phyloP scores from a whole-genome alignment of 2,113 vertebrate genomes.

The Oryzias celebensis region DNA sequence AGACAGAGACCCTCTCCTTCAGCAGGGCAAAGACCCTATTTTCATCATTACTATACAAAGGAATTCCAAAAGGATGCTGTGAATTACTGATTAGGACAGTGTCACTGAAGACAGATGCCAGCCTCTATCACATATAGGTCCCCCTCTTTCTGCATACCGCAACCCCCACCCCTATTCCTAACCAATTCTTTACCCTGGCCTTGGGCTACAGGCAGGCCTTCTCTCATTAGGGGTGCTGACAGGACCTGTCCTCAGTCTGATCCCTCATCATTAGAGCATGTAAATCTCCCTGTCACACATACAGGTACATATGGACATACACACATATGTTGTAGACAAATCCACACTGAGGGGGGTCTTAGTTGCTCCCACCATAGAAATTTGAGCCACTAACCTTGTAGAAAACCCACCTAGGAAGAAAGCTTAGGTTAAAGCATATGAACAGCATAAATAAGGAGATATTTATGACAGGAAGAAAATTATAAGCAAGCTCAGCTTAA shows the following conservation, averaged over 20 bases:
- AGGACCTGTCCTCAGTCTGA: conserved; percentile 72
- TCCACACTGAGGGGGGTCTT: conserved; percentile 8
- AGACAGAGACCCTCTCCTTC: conserved; percentile 1
- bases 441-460: conserved; percentile 15
- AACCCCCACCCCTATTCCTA: conserved; percentile 46
- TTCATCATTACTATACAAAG: conserved; percentile 50
- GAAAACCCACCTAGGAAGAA: conserved; percentile 12
- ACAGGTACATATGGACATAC: conserved; percentile 25
- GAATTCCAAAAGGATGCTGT: conserved; percentile 43
- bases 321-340: conserved; percentile 36
- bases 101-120: conserved; percentile 74
- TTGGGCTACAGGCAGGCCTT: conserved; percentile 57
- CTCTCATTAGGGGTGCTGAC: conserved; percentile 79
- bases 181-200: conserved; percentile 61
- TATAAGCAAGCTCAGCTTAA: conserved; percentile 1
- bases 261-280: conserved; percentile 83
- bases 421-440: conserved; percentile 17
- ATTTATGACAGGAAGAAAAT: conserved; percentile 25
- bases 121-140: conserved; percentile 41
- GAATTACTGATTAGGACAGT: conserved; percentile 54
- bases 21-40: conserved; percentile 13
- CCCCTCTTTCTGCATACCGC: conserved; percentile 24
- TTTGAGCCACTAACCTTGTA: conserved; percentile 38
- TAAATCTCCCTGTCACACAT: conserved; percentile 76
- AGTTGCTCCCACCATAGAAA: conserved; percentile 50